Conservation (phyloP, 2,797 vertebrate genomes). For the Ctenochaetus hawaiiensis region DNA sequence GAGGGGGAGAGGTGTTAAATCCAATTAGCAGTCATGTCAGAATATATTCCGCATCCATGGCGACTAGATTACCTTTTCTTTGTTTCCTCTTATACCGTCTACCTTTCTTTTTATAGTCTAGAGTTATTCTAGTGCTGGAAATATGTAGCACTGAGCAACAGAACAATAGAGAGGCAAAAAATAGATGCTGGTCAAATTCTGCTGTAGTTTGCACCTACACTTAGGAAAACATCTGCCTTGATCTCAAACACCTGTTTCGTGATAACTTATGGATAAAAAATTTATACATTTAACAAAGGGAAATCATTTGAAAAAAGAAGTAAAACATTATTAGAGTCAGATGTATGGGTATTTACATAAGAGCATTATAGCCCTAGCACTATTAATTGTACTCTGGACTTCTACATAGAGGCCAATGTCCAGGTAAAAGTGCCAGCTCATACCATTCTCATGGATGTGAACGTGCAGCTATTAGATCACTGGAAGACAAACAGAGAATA, state of each 20-base stretch:
- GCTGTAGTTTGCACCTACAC: too few relatives aligned
- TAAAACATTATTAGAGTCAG: neutral
- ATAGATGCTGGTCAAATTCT: too few relatives aligned
- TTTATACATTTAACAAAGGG: neutral
- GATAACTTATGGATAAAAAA: too few relatives aligned
- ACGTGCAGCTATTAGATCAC: slow-evolving; percentile 18
- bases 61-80: slow-evolving; percentile 53
- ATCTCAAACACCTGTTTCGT: too few relatives aligned
- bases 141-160: neutral
- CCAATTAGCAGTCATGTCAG: slow-evolving; percentile 52
- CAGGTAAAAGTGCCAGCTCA: slow-evolving; percentile 19
- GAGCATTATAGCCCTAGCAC: neutral
- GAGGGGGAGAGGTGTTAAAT: slow-evolving; percentile 49
- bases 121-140: neutral
- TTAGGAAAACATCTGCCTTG: too few relatives aligned
- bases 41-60: slow-evolving; percentile 68
- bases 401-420: neutral
- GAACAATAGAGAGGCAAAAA: neutral
- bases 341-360: neutral
- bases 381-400: neutral
- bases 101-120: slow-evolving; percentile 1
- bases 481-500: neutral
- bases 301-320: neutral
- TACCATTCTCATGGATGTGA: slow-evolving; percentile 19
- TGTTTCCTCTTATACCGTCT: neutral